Conservation (phyloP, 1,140 invertebrate species). For the Hyphantria cunea region DNA sequence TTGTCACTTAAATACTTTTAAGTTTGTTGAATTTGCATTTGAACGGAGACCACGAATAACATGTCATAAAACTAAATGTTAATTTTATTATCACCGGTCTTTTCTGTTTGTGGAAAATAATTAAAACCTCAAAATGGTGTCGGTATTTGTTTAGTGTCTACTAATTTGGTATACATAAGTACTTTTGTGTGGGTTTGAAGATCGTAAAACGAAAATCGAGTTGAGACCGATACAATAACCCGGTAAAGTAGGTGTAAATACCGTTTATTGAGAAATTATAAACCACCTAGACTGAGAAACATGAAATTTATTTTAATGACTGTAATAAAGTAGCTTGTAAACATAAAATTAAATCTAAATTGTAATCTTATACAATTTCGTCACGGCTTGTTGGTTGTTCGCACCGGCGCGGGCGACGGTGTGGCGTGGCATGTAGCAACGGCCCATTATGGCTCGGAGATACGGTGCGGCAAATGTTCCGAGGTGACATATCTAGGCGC, state of each 20-base stretch:
- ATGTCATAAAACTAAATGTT: constrained; percentile 26
- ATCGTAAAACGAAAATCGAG: constrained; percentile 15
- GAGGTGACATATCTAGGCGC: constrained; percentile 66
- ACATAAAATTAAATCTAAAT: constrained; percentile 32
- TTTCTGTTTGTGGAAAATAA: constrained; percentile 32
- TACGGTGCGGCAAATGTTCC: constrained; percentile 50
- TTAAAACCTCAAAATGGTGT: constrained; percentile 10
- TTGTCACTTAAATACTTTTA: background rate
- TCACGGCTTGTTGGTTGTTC: constrained; percentile 29
- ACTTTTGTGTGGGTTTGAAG: constrained; percentile 19
- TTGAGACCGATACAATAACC: background rate
- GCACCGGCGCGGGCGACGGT: constrained; percentile 33
- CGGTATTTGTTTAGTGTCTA: constrained; percentile 25
- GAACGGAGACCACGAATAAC: constrained; percentile 6
- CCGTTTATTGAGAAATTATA: constrained; percentile 25
- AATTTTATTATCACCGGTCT: constrained; percentile 34
- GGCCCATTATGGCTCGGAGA: constrained; percentile 28
- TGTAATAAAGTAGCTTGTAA: constrained; percentile 24
- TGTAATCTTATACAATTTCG: constrained; percentile 29
- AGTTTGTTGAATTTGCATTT: constrained; percentile 18
- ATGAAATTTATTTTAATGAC: constrained; percentile 27
- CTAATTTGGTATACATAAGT: constrained; percentile 30
- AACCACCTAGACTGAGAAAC: constrained; percentile 12
- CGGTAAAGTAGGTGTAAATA: constrained; percentile 18
- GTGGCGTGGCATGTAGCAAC: background rate